These are phyloP conservation scores for Staurois parvus DNA, from an alignment of 2,797 vertebrate genomes.

Conservation along the genomic window DNA sequence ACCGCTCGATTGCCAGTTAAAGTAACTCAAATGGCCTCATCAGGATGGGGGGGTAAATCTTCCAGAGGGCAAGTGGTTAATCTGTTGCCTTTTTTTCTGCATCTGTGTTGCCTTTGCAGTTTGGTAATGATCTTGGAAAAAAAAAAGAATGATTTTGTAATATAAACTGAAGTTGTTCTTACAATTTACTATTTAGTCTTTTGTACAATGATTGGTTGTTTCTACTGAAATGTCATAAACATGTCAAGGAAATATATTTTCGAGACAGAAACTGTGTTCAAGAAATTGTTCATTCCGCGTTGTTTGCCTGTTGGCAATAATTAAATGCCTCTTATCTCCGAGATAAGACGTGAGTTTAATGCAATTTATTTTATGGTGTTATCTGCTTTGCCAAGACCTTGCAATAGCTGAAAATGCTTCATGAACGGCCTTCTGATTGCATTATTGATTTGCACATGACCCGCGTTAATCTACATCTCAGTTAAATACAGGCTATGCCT, in stretches of 20 bases:
- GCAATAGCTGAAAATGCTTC: slow-evolving; percentile 50
- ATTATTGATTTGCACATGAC: slow-evolving; percentile 55
- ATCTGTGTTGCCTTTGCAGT: not conserved
- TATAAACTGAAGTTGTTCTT: not conserved
- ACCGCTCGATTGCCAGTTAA: too few species aligned
- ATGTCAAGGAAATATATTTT: slow-evolving; percentile 38
- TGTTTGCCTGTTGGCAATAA: slow-evolving; percentile 33
- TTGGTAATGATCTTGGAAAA: too few species aligned
- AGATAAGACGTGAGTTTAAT: slow-evolving; percentile 49
- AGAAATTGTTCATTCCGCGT: slow-evolving; percentile 14
- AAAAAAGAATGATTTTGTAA: not conserved
- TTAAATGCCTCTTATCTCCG: slow-evolving; percentile 51
- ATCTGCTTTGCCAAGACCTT: slow-evolving; percentile 50
- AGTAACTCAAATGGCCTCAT: too few species aligned
- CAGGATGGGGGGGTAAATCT: too few species aligned
- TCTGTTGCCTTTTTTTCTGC: too few species aligned
- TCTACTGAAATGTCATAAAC: slow-evolving; percentile 26
- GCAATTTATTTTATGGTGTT: slow-evolving; percentile 52
- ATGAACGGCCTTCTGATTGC: slow-evolving; percentile 52
- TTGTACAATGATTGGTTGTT: slow-evolving; percentile 18
- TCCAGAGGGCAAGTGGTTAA: too few species aligned
- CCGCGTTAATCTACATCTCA: slow-evolving; percentile 53
- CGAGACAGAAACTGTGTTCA: not conserved
- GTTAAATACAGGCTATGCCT: slow-evolving; percentile 21
- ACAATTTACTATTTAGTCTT: not conserved